These are phyloP conservation scores for Odontomyia ornata DNA, from an alignment of 2,888 invertebrate species.

Conservation along the genomic window DNA sequence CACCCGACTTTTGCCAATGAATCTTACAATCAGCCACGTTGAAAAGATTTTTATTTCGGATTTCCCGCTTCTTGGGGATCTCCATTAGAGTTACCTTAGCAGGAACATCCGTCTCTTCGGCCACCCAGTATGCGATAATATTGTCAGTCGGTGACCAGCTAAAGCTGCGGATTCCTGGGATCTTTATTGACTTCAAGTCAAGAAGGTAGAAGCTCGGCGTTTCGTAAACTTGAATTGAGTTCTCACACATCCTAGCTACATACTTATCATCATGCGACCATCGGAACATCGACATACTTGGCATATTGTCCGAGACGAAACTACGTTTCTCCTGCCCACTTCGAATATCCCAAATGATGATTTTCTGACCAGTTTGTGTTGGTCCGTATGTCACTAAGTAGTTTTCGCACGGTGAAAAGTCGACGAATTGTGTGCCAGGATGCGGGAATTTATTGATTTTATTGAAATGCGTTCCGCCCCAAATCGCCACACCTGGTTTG, in stretches of 20 bases:
- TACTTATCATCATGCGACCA: slow-evolving; percentile 97
- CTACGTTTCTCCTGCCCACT: slow-evolving; percentile 93
- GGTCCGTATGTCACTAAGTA: slow-evolving; percentile 96
- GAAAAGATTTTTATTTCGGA: slow-evolving; percentile 94
- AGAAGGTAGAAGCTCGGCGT: slow-evolving; percentile 94
- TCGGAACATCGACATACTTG: slow-evolving; percentile 93
- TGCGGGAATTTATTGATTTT: slow-evolving; percentile 94
- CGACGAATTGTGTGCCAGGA: slow-evolving; percentile 90
- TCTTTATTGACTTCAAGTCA: slow-evolving; percentile 94
- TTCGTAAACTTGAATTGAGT: slow-evolving; percentile 91
- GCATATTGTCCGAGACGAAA: slow-evolving; percentile 85
- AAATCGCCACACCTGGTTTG: slow-evolving; percentile 92
- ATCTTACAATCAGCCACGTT: slow-evolving; percentile 98
- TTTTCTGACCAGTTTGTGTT: slow-evolving; percentile 71
- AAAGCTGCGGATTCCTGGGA: slow-evolving; percentile 89
- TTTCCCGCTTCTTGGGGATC: slow-evolving; percentile 88
- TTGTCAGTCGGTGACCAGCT: slow-evolving; percentile 99
- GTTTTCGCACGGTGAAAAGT: slow-evolving; percentile 97
- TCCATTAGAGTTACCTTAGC: slow-evolving; percentile 93
- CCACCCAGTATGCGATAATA: slow-evolving; percentile 96
- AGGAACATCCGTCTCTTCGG: slow-evolving; percentile 96
- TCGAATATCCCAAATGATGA: slow-evolving; percentile 96
- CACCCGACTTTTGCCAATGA: slow-evolving; percentile 98
- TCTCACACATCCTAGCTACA: slow-evolving; percentile 87
- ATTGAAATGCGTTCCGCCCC: slow-evolving; percentile 94